Conservation (phyloP, 2,888 invertebrate species). For the Pollenia labialis region DNA sequence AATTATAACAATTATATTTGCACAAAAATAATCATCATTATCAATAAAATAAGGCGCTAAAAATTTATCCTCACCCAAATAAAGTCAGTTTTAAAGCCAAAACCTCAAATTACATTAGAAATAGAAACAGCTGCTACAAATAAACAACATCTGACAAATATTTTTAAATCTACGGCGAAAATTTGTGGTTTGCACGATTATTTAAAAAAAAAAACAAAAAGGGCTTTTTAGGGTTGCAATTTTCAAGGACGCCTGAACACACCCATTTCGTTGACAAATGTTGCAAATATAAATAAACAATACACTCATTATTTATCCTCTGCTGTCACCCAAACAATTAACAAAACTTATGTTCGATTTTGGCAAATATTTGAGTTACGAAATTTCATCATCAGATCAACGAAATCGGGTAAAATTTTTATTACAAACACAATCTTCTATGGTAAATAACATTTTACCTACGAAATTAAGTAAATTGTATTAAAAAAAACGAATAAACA, state of each 20-base stretch:
- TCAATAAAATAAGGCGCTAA: not conserved
- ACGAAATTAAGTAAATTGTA: not conserved
- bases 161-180: slow-evolving; percentile 14
- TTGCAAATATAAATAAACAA: slow-evolving; percentile 3
- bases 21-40: slow-evolving; percentile 1
- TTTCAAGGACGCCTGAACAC: slow-evolving; percentile 14
- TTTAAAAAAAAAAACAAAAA: not conserved
- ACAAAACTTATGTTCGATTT: slow-evolving; percentile 53
- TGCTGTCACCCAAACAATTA: slow-evolving; percentile 52
- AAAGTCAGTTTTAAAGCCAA: not conserved
- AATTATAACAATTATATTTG: slow-evolving; percentile 11
- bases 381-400: slow-evolving; percentile 26
- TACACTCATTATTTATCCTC: slow-evolving; percentile 8
- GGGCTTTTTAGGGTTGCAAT: slow-evolving; percentile 27
- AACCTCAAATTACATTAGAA: slow-evolving; percentile 3
- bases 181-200: slow-evolving; percentile 43
- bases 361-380: not conserved
- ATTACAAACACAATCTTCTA: not conserved
- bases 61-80: not conserved
- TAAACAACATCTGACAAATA: slow-evolving; percentile 42
- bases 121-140: slow-evolving; percentile 43
- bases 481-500: not conserved
- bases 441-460: not conserved
- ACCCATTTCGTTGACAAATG: slow-evolving; percentile 27
- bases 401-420: slow-evolving; percentile 14